Evolutionary conservation across 2,797 vertebrate species (phyloP).

Genomic region (Platalea minor): DNA sequence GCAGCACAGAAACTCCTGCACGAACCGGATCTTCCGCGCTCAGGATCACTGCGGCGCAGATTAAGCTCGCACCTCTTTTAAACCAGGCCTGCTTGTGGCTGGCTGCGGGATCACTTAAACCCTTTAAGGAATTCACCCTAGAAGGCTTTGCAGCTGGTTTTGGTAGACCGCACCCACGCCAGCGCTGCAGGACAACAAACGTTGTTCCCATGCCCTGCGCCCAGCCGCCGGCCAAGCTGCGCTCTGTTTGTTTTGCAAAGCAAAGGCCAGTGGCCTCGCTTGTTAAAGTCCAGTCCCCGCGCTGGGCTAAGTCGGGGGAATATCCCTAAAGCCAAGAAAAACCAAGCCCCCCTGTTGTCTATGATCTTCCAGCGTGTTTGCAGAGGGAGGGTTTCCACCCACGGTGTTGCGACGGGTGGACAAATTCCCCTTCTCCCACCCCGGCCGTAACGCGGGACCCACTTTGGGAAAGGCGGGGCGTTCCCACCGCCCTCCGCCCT

Average conservation of each 20-base stretch:
- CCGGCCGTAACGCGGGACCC: accelerated
- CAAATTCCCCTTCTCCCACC: background rate
- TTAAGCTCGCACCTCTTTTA: background rate
- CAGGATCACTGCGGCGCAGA: accelerated
- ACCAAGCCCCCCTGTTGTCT: too few relatives aligned
- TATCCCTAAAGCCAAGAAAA: background rate
- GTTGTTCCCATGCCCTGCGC: background rate
- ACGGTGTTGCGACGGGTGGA: background rate
- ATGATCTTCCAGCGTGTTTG: accelerated
- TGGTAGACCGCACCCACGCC: background rate
- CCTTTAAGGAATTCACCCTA: background rate
- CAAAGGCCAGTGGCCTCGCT: constrained; percentile 33
- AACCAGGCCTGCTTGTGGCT: background rate
- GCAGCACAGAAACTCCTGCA: background rate
- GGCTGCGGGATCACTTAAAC: background rate
- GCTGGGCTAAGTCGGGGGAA: background rate
- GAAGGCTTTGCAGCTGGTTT: background rate
- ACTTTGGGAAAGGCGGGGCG: accelerated
- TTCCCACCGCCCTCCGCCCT: background rate
- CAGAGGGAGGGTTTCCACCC: background rate
- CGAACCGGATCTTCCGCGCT: background rate
- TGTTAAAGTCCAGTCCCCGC: constrained; percentile 3
- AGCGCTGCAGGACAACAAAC: background rate
- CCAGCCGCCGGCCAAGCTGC: background rate
- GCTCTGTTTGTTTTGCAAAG: constrained; percentile 36